A percentile compares a stretch with the other conserved stretches of the same genome.
phyloP scores from a whole-genome alignment of 1,140 invertebrate species.

The Zaprionus africanus region DNA sequence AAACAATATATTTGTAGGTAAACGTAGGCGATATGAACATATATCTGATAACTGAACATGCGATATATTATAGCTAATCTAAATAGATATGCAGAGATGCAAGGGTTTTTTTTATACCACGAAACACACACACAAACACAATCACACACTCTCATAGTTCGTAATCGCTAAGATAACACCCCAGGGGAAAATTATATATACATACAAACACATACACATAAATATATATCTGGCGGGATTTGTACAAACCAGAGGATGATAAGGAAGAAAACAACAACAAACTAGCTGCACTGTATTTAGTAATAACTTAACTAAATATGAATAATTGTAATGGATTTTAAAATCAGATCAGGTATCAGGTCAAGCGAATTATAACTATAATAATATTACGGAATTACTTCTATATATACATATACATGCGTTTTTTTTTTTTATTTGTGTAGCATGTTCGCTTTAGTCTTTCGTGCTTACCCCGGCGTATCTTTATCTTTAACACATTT shows the following conservation, averaged over 20 bases:
- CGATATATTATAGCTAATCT: conserved; percentile 57
- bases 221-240: conserved; percentile 23
- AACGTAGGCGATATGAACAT: conserved; percentile 42
- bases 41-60: conserved; percentile 59
- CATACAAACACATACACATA: conserved; percentile 6
- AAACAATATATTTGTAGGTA: conserved; percentile 50
- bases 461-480: not conserved
- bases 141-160: conserved; percentile 67
- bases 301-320: conserved; percentile 27
- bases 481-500: conserved; percentile 4
- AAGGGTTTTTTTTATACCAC: conserved; percentile 24
- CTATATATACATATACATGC: not conserved
- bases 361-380: conserved; percentile 28
- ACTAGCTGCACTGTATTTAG: conserved; percentile 43
- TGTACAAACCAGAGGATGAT: conserved; percentile 30
- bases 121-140: conserved; percentile 53
- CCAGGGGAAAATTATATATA: conserved; percentile 17
- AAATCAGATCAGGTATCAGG: conserved; percentile 47
- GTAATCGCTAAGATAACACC: conserved; percentile 33
- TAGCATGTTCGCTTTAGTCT: not conserved
- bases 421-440: not conserved
- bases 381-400: conserved; percentile 4
- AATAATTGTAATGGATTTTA: conserved; percentile 37
- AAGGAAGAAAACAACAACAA: conserved; percentile 5
- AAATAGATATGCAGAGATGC: conserved; percentile 44